Evolutionary conservation across 2,888 invertebrate genomes (phyloP).

Genomic region (Noctua janthina): DNA sequence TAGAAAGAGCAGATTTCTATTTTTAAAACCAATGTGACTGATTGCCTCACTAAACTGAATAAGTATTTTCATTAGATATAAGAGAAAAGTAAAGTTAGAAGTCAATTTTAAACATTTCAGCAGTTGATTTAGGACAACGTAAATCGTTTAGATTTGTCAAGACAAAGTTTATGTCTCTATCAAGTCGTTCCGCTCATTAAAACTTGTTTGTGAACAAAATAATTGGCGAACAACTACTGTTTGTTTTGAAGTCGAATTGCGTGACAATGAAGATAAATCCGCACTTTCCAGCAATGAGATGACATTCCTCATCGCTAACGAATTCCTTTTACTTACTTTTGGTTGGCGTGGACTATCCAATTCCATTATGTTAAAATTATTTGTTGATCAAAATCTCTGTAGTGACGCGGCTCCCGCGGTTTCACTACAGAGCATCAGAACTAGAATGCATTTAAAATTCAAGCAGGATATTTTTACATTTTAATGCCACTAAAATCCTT

Average conservation of each 20-base stretch:
- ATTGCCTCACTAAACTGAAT: background rate
- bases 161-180: slow-evolving; percentile 33
- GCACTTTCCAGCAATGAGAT: slow-evolving; percentile 51
- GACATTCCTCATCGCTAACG: slow-evolving; percentile 56
- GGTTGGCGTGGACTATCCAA: background rate
- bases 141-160: slow-evolving; percentile 3
- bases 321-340: slow-evolving; percentile 54
- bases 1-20: background rate
- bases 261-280: slow-evolving; percentile 50
- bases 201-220: slow-evolving; percentile 23
- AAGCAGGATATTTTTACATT: background rate
- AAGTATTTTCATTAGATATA: background rate
- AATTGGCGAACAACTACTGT: slow-evolving; percentile 25
- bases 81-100: background rate
- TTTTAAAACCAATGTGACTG: background rate
- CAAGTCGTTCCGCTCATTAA: slow-evolving; percentile 34
- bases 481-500: background rate
- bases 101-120: background rate
- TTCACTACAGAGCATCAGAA: background rate
- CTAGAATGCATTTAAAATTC: background rate
- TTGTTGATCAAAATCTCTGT: background rate
- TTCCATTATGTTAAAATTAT: background rate
- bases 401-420: background rate
- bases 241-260: slow-evolving; percentile 57
- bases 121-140: background rate